These are phyloP conservation scores for Melanargia galathea DNA, from an alignment of 2,888 invertebrate species.

Conservation along the genomic window DNA sequence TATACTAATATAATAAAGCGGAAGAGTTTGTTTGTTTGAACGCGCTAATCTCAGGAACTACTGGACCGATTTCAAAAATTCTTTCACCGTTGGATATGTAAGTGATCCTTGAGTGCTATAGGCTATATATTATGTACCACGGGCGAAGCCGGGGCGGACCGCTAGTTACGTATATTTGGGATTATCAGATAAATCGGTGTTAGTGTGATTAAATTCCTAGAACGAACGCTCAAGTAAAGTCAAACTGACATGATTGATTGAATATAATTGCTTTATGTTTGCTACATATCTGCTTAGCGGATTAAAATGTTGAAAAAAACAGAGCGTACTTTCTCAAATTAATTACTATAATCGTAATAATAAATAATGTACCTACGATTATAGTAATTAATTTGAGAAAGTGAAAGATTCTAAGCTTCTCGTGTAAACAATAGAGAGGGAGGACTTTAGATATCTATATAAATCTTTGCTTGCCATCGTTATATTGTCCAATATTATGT, in stretches of 20 bases:
- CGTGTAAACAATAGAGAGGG: not conserved
- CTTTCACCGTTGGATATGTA: too few relatives aligned
- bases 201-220: not conserved
- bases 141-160: too few relatives aligned
- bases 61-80: too few relatives aligned
- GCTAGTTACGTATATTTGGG: not conserved
- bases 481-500: not conserved
- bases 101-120: too few relatives aligned
- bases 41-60: too few relatives aligned
- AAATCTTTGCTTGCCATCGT: not conserved
- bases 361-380: too few relatives aligned
- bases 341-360: too few relatives aligned
- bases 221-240: not conserved
- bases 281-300: slow-evolving; percentile 3
- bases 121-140: too few relatives aligned
- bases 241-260: not conserved
- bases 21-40: too few relatives aligned
- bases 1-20: too few relatives aligned
- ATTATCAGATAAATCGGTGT: slow-evolving; percentile 1
- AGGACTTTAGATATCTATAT: not conserved
- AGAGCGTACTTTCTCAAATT: not conserved
- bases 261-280: not conserved
- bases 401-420: too few relatives aligned
- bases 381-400: too few relatives aligned
- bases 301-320: slow-evolving; percentile 4